phyloP scores from a whole-genome alignment of 2,888 invertebrate genomes.

The Ptychoptera albimana region DNA sequence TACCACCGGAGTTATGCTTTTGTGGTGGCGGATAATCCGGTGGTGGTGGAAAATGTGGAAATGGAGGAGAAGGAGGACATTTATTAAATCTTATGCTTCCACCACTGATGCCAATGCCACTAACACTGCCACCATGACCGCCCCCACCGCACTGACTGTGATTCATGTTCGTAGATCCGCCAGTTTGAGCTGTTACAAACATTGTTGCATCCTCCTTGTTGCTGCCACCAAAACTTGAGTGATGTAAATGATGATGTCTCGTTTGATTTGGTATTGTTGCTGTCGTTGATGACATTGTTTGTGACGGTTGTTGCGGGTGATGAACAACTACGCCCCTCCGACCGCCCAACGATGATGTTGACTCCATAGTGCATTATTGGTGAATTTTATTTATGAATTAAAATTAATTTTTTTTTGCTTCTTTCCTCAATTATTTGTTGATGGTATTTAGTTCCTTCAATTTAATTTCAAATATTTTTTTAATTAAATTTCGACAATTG shows the following conservation, averaged over 20 bases:
- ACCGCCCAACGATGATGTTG: constrained; percentile 4
- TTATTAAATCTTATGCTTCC: constrained; percentile 6
- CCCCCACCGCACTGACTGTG: background rate
- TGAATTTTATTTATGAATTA: too few species aligned
- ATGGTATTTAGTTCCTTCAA: too few species aligned
- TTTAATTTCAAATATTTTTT: too few species aligned
- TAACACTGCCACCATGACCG: background rate
- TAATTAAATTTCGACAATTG: too few species aligned
- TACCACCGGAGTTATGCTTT: constrained; percentile 16
- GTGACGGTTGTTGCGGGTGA: too few species aligned
- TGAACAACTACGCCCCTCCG: background rate
- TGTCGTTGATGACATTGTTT: constrained; percentile 4
- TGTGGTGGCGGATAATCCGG: constrained; percentile 49
- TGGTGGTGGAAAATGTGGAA: constrained; percentile 58
- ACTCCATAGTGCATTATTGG: constrained; percentile 4
- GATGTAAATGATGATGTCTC: constrained; percentile 12
- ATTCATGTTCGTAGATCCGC: background rate
- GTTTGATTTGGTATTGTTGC: constrained; percentile 14
- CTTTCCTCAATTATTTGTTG: too few species aligned
- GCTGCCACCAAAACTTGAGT: constrained; percentile 9
- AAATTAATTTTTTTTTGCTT: too few species aligned
- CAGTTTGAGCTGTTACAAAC: too few species aligned
- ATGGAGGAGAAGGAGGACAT: constrained; percentile 17
- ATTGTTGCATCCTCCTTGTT: too few species aligned
- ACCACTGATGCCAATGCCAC: background rate